Percentiles rank a stretch among this genome's conserved stretches.
Conservation (phyloP, 2,888 invertebrate genomes). For the Patella ulyssiponensis region DNA sequence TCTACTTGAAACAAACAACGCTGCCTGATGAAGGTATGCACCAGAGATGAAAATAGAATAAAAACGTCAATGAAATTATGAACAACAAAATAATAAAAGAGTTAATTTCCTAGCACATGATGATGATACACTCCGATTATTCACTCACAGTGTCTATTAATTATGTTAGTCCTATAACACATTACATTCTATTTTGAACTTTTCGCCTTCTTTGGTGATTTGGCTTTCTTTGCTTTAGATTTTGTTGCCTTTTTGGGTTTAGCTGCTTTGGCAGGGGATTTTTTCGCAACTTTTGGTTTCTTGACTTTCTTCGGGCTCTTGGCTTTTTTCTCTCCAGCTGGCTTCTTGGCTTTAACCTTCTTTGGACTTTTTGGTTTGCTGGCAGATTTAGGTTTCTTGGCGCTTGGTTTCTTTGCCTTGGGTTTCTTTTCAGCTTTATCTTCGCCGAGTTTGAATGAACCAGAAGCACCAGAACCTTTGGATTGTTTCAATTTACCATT, state of each 20-base stretch:
- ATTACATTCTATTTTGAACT: slow-evolving; percentile 11
- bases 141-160: too few relatives aligned
- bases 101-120: too few relatives aligned
- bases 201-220: slow-evolving; percentile 21
- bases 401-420: slow-evolving; percentile 28
- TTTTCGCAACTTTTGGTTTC: slow-evolving; percentile 27
- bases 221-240: slow-evolving; percentile 27
- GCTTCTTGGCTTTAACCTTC: slow-evolving; percentile 37
- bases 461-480: slow-evolving; percentile 41
- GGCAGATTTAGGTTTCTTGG: slow-evolving; percentile 33
- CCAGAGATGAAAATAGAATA: too few relatives aligned
- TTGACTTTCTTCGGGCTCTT: slow-evolving; percentile 43
- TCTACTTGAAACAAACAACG: too few relatives aligned
- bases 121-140: too few relatives aligned
- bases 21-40: too few relatives aligned
- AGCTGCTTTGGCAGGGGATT: slow-evolving; percentile 14
- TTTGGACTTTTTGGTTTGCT: slow-evolving; percentile 45
- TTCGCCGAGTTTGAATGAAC: slow-evolving; percentile 39
- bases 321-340: slow-evolving; percentile 32
- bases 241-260: slow-evolving; percentile 20
- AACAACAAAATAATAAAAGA: too few relatives aligned
- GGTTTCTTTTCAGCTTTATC: slow-evolving; percentile 24
- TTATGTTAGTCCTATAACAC: not conserved
- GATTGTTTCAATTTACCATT: slow-evolving; percentile 56
- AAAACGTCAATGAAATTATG: too few relatives aligned